Evolutionary conservation across 2,888 invertebrate species (phyloP), one percentile per base, ranked within the genome.

Genomic region (Drosophila differens): DNA sequence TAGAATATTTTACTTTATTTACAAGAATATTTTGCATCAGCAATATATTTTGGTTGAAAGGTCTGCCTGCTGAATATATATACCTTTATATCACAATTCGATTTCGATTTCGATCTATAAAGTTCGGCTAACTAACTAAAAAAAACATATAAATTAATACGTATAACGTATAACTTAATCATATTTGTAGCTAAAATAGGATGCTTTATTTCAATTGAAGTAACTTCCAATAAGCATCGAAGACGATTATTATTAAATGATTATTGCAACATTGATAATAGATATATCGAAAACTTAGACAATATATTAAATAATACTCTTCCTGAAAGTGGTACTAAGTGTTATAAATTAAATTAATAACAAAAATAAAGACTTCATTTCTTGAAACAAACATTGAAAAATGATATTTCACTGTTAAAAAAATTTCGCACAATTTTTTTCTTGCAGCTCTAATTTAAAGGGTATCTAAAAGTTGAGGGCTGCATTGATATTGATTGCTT

Each of bases 401-500:
- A 2, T 4, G 0, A 28, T 19, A 19, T 10, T 10, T 19, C 5
- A 30, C 7, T 14, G 3, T 5, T 19, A 0, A 30, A 0, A 10
- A 30, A 0, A 30, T 39, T 3, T 19, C 0, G 12, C n/a, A 44
- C 12, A 44, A 44, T 19, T 39, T 39, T 10, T 44, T 12, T 14
- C 5, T 6, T 5, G 12, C 14, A 22, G 6, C 22, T 44, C 0
- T 6, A 14, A 51, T 25, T 55, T 54, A 25, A 47, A 76, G 81
- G 68, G 79, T 76, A 80, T 80, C 28, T 25, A 10, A 4, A 12
- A 28, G 58, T 47, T 41, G 61, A n/a, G 30, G 41, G 10, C 32
- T 32, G 30, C 16, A 14, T 30, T 28, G 28, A 47, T 44, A 53
- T 67, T 75, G 76, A 61, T 75, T 63, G 70, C 78, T 64, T 75